Base-by-base conservation (phyloP, 2,113 vertebrate genomes). In the Beaufortia kweichowensis region DNA sequence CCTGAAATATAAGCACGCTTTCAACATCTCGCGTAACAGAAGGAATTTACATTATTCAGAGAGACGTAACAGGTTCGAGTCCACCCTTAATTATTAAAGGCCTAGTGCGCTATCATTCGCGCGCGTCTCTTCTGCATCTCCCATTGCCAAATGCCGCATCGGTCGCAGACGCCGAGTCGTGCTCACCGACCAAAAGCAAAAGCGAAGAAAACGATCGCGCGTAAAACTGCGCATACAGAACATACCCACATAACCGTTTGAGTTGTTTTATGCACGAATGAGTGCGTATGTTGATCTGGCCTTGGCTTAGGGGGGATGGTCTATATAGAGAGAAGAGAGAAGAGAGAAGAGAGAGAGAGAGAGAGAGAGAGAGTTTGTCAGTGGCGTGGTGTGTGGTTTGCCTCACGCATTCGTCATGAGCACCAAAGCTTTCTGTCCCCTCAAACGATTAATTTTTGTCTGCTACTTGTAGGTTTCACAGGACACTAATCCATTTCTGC, bases 11-110 rank as follows among this genome's bases (percentile, higher is more conserved):
- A 35, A 73, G 26, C 33, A 15, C 29, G 29, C 29, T 35, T 55
- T 56, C 29, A 70, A 17, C 21, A 71, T 71, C 53, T 71, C 53
- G 33, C 33, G 59, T 59, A 28, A 59, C 33, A 15, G 6, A 59
- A 23, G 59, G 4, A 17, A 39, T 61, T 53, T 29, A 19, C 41
- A 50, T 78, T 50, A 78, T 78, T 79, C 28, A 62, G 31, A 73
- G 29, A 78, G 68, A 73, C 33, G 77, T 79, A 73, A 79, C 77
- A 72, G 77, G 77, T 79, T 79, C 57, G 48, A 63, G 53, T 79
- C 53, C 33, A 65, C 29, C 48, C 46, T 50, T 70, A 33, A 61
- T 78, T 70, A 60, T 35, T 61, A 35, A 70, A 78, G 76, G 76
- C 76, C 76, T 69, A 57, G 71, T 74, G 56, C 56, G 71, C 39